Percentiles rank a stretch among this genome's conserved stretches.
These are phyloP conservation scores for Columba livia DNA, from an alignment of 2,113 vertebrate genomes.

Conservation along the genomic window DNA sequence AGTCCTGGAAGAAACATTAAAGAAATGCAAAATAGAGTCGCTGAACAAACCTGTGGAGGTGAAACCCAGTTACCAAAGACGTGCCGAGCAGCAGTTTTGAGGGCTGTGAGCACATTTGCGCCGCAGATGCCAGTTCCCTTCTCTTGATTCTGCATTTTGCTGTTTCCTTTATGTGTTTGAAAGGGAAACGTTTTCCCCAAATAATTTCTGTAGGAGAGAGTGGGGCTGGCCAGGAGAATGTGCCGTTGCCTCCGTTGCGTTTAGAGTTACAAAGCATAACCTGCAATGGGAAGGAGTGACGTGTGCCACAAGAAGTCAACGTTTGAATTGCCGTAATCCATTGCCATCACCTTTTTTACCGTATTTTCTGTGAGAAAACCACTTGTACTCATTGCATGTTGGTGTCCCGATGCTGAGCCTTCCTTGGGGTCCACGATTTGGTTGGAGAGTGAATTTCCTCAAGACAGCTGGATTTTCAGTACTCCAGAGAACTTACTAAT, in stretches of 20 bases:
- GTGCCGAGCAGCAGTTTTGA: not conserved
- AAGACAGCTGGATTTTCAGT: not conserved
- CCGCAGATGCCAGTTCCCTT: not conserved
- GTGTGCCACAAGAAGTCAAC: not conserved
- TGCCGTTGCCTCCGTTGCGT: not conserved
- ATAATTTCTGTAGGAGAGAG: not conserved
- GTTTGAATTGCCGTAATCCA: not conserved
- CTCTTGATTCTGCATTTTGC: not conserved
- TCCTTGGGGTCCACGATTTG: not conserved
- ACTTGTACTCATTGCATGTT: not conserved
- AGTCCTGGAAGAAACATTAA: constrained; percentile 26
- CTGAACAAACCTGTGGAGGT: constrained; percentile 19
- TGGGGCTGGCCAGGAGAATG: not conserved
- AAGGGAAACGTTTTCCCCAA: not conserved
- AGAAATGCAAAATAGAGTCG: constrained; percentile 19
- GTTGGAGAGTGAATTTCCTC: not conserved
- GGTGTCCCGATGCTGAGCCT: not conserved
- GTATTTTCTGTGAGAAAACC: not conserved
- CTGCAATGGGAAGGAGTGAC: not conserved
- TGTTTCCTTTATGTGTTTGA: not conserved
- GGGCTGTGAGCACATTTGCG: not conserved
- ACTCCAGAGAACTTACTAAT: not conserved
- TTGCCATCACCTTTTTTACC: not conserved
- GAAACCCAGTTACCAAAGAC: constrained; percentile 1
- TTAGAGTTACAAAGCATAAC: not conserved